These are phyloP conservation scores for Pteronotus mesoamericanus DNA, from an alignment of 2,797 vertebrate species.

Conservation along the genomic window DNA sequence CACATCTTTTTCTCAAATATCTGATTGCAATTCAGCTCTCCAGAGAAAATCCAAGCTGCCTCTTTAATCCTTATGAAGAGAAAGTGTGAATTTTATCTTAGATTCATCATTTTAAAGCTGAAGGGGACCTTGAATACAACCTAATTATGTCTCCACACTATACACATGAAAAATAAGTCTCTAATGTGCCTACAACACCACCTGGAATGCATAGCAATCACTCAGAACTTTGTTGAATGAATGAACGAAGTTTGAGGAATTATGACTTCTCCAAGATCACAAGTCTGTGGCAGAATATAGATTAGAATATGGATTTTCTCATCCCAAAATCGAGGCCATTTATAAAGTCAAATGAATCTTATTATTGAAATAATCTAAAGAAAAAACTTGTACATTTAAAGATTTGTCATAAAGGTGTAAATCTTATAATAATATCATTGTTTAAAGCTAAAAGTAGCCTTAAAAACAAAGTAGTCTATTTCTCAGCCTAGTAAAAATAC, in stretches of 20 bases:
- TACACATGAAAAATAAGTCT: neutral
- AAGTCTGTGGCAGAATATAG: neutral
- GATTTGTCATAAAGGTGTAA: neutral
- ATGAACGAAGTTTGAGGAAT: neutral
- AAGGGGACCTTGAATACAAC: neutral
- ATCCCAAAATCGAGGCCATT: neutral
- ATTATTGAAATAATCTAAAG: slow-evolving; percentile 15
- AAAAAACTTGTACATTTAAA: neutral
- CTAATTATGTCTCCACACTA: neutral
- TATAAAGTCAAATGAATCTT: neutral
- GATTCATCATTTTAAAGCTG: slow-evolving; percentile 45
- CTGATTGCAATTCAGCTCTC: slow-evolving; percentile 62
- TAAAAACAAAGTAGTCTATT: neutral
- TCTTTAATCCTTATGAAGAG: slow-evolving; percentile 37
- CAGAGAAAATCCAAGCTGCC: slow-evolving; percentile 56
- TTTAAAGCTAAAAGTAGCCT: neutral
- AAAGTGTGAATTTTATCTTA: slow-evolving; percentile 32
- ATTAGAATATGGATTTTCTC: neutral
- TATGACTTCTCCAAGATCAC: neutral
- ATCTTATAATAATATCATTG: neutral
- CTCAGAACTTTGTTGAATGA: neutral
- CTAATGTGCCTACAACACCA: neutral
- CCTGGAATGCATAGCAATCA: neutral
- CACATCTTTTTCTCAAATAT: slow-evolving; percentile 69
- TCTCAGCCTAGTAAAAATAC: neutral